Evolutionary conservation across 1,140 invertebrate species (phyloP), one percentile per base, ranked within the genome.

Genomic region (Phymastichus coffea): DNA sequence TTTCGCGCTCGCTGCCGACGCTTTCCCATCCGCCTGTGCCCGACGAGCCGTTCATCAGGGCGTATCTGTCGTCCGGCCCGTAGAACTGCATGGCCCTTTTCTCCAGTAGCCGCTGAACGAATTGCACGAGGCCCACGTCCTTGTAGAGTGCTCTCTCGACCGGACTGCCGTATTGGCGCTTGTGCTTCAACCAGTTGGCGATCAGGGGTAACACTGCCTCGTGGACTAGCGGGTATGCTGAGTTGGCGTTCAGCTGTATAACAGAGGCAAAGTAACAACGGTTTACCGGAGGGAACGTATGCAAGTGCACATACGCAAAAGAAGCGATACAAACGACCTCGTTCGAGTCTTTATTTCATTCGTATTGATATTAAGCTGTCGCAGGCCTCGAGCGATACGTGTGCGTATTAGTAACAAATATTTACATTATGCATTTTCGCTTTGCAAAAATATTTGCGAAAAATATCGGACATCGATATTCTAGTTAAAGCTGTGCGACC

Each of bases 61-160:
- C 69, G 66, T 82, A 86, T 23, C 67, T 69, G 69, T 86, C 85
- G 3, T 70, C 51, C 1, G 69, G 41, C 0, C 77, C 78, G 60
- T 82, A 77, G 57, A 87, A 87, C 1, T 72, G 70, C 0, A 84
- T 70, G 0, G 84, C 83, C 17, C 84, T 68, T 53, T 85, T 86
- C 22, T 78, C 79, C 25, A 86, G 61, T 25, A 86, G 69, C 19
- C 84, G 75, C 53, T 85, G 80, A 19, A 85, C 79, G 4, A 85
- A 78, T 19, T 84, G 74, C 4, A 81, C 66, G 17, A 86, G 70
- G 1, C 73, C 72, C 81, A 86, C 82, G 17, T 84, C 73, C 66
- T 79, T 79, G 64, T 84, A 86, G 15, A 85, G 64, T 0, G 72
- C 65, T 58, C 81, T 82, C 62, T 86, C 84, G 17, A 82, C 73